phyloP scores from a whole-genome alignment of 1,140 invertebrate species.

The Leptinotarsa lineolata region DNA sequence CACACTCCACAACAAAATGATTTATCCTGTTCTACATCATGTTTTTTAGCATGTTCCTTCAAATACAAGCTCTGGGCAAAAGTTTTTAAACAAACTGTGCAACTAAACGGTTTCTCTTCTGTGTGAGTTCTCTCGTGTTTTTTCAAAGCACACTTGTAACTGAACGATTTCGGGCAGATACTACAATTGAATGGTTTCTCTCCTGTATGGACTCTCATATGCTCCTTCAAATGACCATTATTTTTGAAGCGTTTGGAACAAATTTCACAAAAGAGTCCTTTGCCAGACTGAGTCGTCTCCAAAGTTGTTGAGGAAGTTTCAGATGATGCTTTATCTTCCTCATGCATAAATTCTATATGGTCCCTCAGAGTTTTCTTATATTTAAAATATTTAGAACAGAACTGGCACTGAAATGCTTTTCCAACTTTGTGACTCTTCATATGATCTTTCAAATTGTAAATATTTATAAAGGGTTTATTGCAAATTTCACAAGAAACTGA shows the following conservation, averaged over 20 bases:
- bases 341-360: neutral
- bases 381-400: neutral
- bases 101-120: constrained; percentile 60
- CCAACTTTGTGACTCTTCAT: neutral
- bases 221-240: neutral
- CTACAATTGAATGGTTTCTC: constrained; percentile 58
- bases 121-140: constrained; percentile 62
- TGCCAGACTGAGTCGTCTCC: neutral
- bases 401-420: neutral
- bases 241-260: constrained; percentile 1
- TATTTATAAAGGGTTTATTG: constrained; percentile 51
- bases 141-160: constrained; percentile 59
- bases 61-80: constrained; percentile 48
- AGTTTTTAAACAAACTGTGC: constrained; percentile 57
- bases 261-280: constrained; percentile 1
- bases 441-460: constrained; percentile 62
- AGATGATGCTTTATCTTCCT: neutral
- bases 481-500: neutral
- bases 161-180: constrained; percentile 58
- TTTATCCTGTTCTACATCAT: constrained; percentile 68
- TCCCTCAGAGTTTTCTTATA: neutral
- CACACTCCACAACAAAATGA: constrained; percentile 67
- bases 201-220: constrained; percentile 54
- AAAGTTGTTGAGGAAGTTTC: too few species aligned
- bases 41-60: constrained; percentile 51